Conservation (phyloP, 1,140 invertebrate genomes). For the Dendroctonus ponderosae region DNA sequence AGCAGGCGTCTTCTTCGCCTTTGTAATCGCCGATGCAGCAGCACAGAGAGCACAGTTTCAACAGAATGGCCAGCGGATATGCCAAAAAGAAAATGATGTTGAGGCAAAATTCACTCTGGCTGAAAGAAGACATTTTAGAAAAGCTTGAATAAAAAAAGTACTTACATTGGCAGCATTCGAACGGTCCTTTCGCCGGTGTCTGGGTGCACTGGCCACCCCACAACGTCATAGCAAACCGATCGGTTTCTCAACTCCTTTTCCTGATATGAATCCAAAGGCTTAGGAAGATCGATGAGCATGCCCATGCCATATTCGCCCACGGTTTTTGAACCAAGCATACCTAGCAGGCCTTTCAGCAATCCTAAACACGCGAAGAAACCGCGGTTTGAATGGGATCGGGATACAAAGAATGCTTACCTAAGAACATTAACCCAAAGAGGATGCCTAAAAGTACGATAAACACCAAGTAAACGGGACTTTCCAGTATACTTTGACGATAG, state of each 20-base stretch:
- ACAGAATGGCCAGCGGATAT: conserved; percentile 41
- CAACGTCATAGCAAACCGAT: conserved; percentile 52
- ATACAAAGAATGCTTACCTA: conserved; percentile 2
- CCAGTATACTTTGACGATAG: conserved; percentile 21
- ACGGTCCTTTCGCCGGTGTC: conserved; percentile 51
- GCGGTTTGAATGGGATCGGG: not conserved
- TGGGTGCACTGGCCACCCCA: conserved; percentile 57
- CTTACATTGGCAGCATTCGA: conserved; percentile 36
- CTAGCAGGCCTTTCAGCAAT: conserved; percentile 12
- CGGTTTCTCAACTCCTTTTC: conserved; percentile 49
- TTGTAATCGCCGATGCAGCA: conserved; percentile 37
- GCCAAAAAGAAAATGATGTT: conserved; percentile 49
- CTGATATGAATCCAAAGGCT: conserved; percentile 52
- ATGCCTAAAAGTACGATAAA: conserved; percentile 26
- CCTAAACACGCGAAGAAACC: not conserved
- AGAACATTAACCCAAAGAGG: conserved; percentile 21
- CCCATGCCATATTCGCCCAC: conserved; percentile 8
- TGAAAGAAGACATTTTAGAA: conserved; percentile 25
- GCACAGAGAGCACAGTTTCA: conserved; percentile 36
- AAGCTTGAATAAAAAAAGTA: conserved; percentile 3
- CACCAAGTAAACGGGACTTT: conserved; percentile 15
- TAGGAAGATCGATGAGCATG: conserved; percentile 46
- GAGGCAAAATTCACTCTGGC: conserved; percentile 45
- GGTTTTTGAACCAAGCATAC: conserved; percentile 1
- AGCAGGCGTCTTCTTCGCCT: conserved; percentile 30